Evolutionary conservation across 2,797 vertebrate species (phyloP).

Genomic region (Lutjanus campechanus): DNA sequence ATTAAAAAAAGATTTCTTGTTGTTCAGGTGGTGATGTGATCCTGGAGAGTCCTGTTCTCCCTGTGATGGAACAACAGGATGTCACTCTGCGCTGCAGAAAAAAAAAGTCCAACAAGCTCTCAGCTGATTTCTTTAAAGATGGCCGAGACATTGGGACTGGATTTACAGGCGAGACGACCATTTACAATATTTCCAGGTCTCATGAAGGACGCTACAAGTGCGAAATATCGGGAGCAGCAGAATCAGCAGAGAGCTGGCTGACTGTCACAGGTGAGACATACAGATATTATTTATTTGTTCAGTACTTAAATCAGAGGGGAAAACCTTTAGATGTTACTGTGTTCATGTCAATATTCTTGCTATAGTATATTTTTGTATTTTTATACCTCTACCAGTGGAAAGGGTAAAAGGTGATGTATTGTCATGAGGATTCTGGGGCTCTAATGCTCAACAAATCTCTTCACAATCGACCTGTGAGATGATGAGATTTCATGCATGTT

Average conservation of each 20-base stretch:
- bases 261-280: conserved; percentile 1
- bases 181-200: not conserved
- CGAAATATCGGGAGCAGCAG: not conserved
- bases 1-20: not conserved
- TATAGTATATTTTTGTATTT: too few relatives aligned
- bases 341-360: too few relatives aligned
- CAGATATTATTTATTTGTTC: not conserved
- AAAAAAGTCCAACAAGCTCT: not conserved
- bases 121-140: conserved; percentile 25
- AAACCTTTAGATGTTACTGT: too few relatives aligned
- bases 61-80: conserved; percentile 10
- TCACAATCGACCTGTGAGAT: too few relatives aligned
- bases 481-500: too few relatives aligned
- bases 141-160: rapidly evolving
- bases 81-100: conserved; percentile 11
- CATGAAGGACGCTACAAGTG: conserved; percentile 23
- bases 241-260: conserved; percentile 11
- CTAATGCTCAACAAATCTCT: too few relatives aligned
- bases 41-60: conserved; percentile 26
- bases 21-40: conserved; percentile 12
- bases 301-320: too few relatives aligned
- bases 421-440: too few relatives aligned
- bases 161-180: not conserved
- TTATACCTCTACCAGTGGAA: too few relatives aligned
- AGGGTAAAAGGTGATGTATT: too few relatives aligned